Conservation (phyloP, 64 coral and sea anemone species). For the Orbicella faveolata region DNA sequence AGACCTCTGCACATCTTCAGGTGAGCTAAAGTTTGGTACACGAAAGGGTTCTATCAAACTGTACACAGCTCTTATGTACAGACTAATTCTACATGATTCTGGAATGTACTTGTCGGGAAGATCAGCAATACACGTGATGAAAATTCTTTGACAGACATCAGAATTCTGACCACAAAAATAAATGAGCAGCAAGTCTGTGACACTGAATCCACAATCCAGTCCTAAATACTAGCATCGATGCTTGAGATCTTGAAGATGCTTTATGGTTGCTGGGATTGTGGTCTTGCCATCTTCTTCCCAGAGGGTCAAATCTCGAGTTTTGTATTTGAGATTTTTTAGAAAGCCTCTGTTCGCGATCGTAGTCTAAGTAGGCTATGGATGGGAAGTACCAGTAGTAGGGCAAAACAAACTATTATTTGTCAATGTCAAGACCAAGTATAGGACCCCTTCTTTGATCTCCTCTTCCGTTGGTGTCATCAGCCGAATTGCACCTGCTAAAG, state of each 20-base stretch:
- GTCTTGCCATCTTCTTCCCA: slow-evolving; percentile 34
- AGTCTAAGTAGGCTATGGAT: slow-evolving; percentile 46
- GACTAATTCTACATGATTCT: slow-evolving; percentile 52
- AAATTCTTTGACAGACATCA: slow-evolving; percentile 43
- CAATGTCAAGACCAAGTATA: neutral
- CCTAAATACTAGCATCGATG: slow-evolving; percentile 29
- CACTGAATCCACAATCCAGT: slow-evolving; percentile 57
- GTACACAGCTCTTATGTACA: slow-evolving; percentile 38
- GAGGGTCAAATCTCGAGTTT: slow-evolving; percentile 62
- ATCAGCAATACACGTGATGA: slow-evolving; percentile 38
- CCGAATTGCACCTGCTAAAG: neutral
- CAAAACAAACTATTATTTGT: neutral
- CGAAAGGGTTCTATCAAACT: slow-evolving; percentile 6
- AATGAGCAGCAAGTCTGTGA: slow-evolving; percentile 33
- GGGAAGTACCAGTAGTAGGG: slow-evolving; percentile 71
- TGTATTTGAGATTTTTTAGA: slow-evolving; percentile 60
- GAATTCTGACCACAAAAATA: slow-evolving; percentile 64
- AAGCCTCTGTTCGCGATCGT: slow-evolving; percentile 63
- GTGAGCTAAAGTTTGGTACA: slow-evolving; percentile 2
- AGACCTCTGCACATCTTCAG: slow-evolving; percentile 27
- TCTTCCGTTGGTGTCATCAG: neutral
- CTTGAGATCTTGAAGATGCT: slow-evolving; percentile 43
- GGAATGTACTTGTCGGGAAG: slow-evolving; percentile 53
- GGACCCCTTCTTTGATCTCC: neutral
- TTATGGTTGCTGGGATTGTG: slow-evolving; percentile 29